Evolutionary conservation across 2,888 invertebrate species (phyloP), one percentile per base, ranked within the genome.

Genomic region (Nipponacmea schrenckii): DNA sequence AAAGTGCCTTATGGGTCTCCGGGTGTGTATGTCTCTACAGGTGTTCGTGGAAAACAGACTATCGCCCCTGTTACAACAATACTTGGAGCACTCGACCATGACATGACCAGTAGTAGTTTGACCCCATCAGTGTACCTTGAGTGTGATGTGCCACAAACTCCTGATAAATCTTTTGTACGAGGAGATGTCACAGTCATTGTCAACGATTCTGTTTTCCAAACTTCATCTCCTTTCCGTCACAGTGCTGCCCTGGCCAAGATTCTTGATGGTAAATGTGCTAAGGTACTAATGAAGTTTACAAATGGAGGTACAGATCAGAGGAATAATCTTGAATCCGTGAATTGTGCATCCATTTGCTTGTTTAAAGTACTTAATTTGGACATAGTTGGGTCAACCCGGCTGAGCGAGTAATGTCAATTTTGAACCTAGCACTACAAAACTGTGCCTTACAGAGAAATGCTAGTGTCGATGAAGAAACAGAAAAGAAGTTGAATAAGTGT

Each of bases 231-330:
- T 31, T 76, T 74, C 48, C 45, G 76, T 24, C 77, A 77, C 66
- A 71, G 71, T 17, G 76, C 48, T 48, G 67, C 56, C 17, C 2
- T 56, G 17, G 62, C 26, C 14, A 50, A 64, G 17, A 2, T 56
- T 39, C 8, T n/a, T 62, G 45, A 46, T 31, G 62, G n/a, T n/a
- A n/a, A n/a, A n/a, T n/a, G n/a, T n/a, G n/a, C n/a, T n/a, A n/a
- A 31, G 31, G 31, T 75, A 5, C 46, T 77, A 2, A 7, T 75
- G 62, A 76, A 71, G 64, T 78, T 56, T 56, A 74, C 64, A 1
- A 76, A 78, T 75, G 78, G 74, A 17, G 73, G 75, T 15, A 71
- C 73, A 24, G 77, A 79, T 65, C 74, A 79, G 15, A 24, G 77
- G 7, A 77, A 74, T 50, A 77, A 48, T 14, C 62, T 79, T 17